Conservation (phyloP, 2,888 invertebrate genomes). For the Drosophila greeni region DNA sequence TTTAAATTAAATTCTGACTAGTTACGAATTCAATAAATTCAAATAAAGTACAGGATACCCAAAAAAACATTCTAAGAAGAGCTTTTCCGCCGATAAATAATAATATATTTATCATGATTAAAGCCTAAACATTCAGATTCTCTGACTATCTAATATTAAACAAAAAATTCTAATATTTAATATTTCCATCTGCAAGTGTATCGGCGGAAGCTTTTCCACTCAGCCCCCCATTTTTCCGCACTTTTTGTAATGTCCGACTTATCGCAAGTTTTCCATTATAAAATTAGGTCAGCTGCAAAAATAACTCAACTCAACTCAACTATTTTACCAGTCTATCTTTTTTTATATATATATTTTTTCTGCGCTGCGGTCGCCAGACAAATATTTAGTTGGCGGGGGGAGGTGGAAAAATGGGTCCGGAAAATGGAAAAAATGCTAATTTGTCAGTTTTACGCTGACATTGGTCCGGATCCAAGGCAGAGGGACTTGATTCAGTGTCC, state of each 20-base stretch:
- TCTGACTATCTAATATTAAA: not conserved
- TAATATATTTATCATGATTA: not conserved
- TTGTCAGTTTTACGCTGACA: constrained; percentile 73
- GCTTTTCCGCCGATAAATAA: fast-evolving
- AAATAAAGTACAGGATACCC: no score
- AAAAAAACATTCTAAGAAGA: no score
- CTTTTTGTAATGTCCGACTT: constrained; percentile 57
- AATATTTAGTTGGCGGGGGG: constrained; percentile 62
- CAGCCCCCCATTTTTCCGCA: not conserved
- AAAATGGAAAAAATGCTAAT: constrained; percentile 73
- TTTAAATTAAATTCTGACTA: not conserved
- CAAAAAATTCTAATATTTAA: no score
- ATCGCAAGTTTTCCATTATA: constrained; percentile 76
- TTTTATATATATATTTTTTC: constrained; percentile 10
- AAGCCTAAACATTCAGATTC: not conserved
- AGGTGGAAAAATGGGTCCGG: constrained; percentile 38
- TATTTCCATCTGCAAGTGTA: constrained; percentile 7
- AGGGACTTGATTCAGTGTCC: constrained; percentile 25
- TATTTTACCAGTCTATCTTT: constrained; percentile 60
- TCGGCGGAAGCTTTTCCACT: not conserved
- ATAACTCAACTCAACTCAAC: constrained; percentile 72
- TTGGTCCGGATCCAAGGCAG: constrained; percentile 54
- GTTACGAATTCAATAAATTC: no score
- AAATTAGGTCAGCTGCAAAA: constrained; percentile 76
- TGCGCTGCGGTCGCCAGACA: constrained; percentile 42